Base-by-base conservation (phyloP, 1,140 invertebrate species). In the Uloborus diversus region DNA sequence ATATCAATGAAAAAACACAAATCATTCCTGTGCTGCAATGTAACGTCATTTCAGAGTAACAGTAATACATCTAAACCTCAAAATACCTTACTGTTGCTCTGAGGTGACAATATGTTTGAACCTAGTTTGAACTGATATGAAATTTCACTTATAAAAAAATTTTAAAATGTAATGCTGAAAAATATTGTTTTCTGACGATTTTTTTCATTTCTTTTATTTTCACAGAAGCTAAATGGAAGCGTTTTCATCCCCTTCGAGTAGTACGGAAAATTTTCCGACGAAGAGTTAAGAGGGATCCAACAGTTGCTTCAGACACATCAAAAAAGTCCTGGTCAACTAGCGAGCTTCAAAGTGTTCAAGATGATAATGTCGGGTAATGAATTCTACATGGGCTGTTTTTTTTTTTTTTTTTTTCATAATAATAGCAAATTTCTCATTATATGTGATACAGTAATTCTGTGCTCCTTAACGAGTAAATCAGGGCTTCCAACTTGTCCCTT, bases 201-300 rank as follows among this genome's bases (percentile, higher is more conserved):
- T n/a, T n/a, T n/a, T n/a, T 42, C 7, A 42, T 42, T 7, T 42
- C 17, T 82, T 80, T 82, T 68, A 61, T 81, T 53, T 80, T 87
- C 86, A 2, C 84, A 90, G 90, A 92, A 86, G 88, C 90, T 85
- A 92, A 89, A 87, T 91, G 90, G 56, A 88, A 90, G 14, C 88
- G 91, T 53, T 92, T 92, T 84, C 89, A 89, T 82, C 89, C 89
- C 0, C 84, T 92, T 25, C 89, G 90, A 20, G 91, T 91, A 0
- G 85, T 93, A 57, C 90, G 91, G 61, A 90, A 90, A 76, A 92
- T 92, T 86, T 92, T 93, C 85, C 88, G 91, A 79, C 88, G 91
- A 13, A 87, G 80, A 87, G 37, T 81, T 27, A 83, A 83, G 42
- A 56, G 66, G 17, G 62, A 87, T 83, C 84, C 82, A 80, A 23